Conservation (phyloP, 2,797 vertebrate genomes). For the Sebastes hubbsi region DNA sequence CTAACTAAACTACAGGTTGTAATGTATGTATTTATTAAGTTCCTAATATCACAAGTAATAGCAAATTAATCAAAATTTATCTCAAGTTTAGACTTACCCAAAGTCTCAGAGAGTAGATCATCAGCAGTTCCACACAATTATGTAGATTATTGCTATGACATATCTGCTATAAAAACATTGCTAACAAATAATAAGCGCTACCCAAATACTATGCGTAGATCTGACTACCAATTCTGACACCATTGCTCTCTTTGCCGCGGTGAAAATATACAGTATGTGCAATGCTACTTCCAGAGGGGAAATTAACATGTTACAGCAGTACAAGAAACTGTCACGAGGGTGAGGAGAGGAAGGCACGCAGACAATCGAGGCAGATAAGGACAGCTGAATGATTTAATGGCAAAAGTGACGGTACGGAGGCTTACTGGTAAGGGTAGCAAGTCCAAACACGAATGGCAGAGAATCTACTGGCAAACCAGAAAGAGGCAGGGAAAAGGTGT, state of each 20-base stretch:
- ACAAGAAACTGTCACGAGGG: neutral
- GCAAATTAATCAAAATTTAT: neutral
- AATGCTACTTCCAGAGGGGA: neutral
- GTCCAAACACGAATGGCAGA: neutral
- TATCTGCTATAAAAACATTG: neutral
- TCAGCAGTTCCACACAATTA: neutral
- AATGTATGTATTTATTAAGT: neutral
- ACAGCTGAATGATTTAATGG: too few species aligned
- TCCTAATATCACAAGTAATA: neutral
- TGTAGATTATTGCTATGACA: neutral
- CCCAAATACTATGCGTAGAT: neutral
- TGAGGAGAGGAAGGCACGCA: neutral
- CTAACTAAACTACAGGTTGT: neutral
- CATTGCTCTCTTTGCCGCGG: neutral
- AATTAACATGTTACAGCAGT: neutral
- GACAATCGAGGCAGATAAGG: neutral
- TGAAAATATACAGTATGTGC: neutral
- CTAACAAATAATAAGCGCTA: neutral
- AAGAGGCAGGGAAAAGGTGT: neutral
- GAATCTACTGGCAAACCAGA: neutral
- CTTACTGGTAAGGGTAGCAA: neutral
- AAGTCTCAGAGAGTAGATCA: neutral
- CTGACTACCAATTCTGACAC: neutral
- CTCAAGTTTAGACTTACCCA: neutral
- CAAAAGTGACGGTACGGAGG: neutral